Base-by-base conservation (phyloP, 2,888 invertebrate genomes). In the Epinotia brunnichana region DNA sequence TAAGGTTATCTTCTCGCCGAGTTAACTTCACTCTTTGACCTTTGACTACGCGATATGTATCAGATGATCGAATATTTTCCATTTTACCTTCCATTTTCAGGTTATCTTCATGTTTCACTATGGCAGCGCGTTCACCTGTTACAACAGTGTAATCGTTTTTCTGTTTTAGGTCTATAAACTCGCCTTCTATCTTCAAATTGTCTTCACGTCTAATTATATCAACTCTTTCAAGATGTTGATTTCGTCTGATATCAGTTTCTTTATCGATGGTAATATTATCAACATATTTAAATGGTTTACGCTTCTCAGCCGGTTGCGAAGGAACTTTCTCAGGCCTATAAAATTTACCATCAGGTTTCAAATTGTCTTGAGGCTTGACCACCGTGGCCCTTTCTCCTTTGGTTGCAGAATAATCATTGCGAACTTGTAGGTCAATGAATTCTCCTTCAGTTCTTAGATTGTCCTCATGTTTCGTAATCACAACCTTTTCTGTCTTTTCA, bases 361-460 rank as follows among this genome's bases (percentile, higher is more conserved):
- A 87, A 85, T 96, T 96, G 82, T 96, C 96, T 80, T 95, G 94
- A 63, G 94, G 95, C 78, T 89, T 94, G 7, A 95, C 91, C 13
- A 95, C 91, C 59, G 94, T 87, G 17, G 94, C 94, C 77, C 95
- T 89, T 82, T 96, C 96, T 1, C 95, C 95, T 77, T 92, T 93
- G 15, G 93, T 92, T 48, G 94, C 90, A 74, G 89, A 88, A 74
- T 94, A 93, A 81, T 95, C 91, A 85, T 94, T 92, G 77, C 91
- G 91, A 76, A 88, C 90, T 76, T 87, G 85, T 74, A 85, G 88
- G 82, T 93, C 94, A 78, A 92, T 89, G 84, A 94, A 94, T 75
- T 94, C 94, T 10, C 94, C 94, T 83, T 94, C 94, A 7, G 91
- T 91, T 82, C 84, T 87, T 76, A 94, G 77, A 89, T 95, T 95